Conservation (phyloP, 2,113 vertebrate species). For the Xenopus borealis region DNA sequence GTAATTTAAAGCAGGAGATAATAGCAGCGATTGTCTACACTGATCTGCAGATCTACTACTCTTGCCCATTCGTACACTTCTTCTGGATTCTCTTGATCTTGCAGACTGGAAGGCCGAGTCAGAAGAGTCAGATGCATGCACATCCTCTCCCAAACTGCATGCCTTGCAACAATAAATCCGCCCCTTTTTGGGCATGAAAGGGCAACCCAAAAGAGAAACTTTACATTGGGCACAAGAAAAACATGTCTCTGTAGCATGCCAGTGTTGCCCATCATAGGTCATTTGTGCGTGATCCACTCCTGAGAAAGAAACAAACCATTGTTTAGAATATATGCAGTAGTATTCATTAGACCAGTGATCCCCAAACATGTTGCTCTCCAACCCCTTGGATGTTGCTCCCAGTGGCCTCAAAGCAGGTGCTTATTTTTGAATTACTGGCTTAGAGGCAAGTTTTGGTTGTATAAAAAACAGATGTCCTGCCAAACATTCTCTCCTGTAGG, state of each 20-base stretch:
- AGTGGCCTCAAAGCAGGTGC: no score
- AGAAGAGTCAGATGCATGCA: slow-evolving; percentile 92
- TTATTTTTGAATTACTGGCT: no score
- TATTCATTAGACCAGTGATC: no score
- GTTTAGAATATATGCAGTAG: no score
- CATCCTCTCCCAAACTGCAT: slow-evolving; percentile 89
- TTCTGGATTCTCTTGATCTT: slow-evolving; percentile 86
- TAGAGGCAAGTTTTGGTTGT: no score
- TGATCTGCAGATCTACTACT: slow-evolving; percentile 92
- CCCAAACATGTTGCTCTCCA: no score
- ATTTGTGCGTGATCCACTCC: slow-evolving; percentile 97
- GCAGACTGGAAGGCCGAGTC: slow-evolving; percentile 95
- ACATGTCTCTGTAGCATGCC: slow-evolving; percentile 92
- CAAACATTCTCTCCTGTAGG: no score
- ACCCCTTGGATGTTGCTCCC: no score
- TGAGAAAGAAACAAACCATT: slow-evolving; percentile 48
- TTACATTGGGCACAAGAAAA: slow-evolving; percentile 95
- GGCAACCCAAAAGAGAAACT: slow-evolving; percentile 85
- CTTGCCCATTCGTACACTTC: slow-evolving; percentile 88
- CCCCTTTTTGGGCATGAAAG: slow-evolving; percentile 93
- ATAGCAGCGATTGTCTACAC: slow-evolving; percentile 90
- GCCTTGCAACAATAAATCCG: slow-evolving; percentile 93
- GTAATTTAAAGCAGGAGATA: slow-evolving; percentile 87
- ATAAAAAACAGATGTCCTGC: no score
- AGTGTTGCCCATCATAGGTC: slow-evolving; percentile 97